A percentile compares a stretch with the other conserved stretches of the same genome.
phyloP scores from a whole-genome alignment of 1,140 invertebrate genomes.

The Chironomus tepperi region DNA sequence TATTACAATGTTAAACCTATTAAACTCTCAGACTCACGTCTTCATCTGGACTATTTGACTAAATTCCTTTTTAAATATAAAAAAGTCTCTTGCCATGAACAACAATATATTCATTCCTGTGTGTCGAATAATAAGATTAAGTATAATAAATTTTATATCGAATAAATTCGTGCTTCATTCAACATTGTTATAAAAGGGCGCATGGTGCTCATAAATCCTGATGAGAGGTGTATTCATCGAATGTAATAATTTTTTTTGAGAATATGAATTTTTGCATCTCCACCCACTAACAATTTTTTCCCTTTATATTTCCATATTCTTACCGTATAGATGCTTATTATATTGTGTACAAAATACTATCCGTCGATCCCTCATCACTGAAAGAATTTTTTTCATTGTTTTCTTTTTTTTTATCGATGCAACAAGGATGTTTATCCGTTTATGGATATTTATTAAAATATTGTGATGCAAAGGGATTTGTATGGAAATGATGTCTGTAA shows the following conservation, averaged over 20 bases:
- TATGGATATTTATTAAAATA: constrained; percentile 24
- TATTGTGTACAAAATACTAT: background rate
- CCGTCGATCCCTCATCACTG: constrained; percentile 14
- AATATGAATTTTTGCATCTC: background rate
- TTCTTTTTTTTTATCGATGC: constrained; percentile 20
- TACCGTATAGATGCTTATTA: background rate
- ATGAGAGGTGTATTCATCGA: constrained; percentile 12
- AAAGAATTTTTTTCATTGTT: constrained; percentile 1
- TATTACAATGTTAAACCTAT: background rate
- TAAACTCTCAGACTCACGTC: background rate
- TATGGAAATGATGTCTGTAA: too few species aligned
- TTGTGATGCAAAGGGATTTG: constrained; percentile 2
- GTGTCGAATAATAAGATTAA: constrained; percentile 8
- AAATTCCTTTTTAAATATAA: background rate
- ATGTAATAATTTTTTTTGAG: background rate
- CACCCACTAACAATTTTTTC: background rate
- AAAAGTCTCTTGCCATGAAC: background rate
- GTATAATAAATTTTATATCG: constrained; percentile 15
- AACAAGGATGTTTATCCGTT: constrained; percentile 21
- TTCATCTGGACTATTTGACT: background rate
- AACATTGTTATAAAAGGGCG: background rate
- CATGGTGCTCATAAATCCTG: constrained; percentile 8
- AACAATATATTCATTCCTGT: constrained; percentile 1
- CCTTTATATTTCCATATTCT: too few species aligned
- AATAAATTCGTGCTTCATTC: constrained; percentile 13